phyloP scores from a whole-genome alignment of 2,888 invertebrate species.

The Lithophane ornitopus region DNA sequence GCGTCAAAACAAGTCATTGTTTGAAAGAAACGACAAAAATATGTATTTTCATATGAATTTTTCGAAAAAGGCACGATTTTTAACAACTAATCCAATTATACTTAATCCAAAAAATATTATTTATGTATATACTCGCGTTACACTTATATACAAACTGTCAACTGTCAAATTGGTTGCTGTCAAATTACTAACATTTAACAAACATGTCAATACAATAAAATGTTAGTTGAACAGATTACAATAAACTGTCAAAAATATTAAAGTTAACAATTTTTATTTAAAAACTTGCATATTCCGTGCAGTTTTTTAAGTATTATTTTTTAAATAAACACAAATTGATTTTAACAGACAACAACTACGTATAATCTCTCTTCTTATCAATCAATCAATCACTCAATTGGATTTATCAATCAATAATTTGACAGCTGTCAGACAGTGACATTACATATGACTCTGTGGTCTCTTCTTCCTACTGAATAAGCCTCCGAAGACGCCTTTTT shows the following conservation, averaged over 20 bases:
- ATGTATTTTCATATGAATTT: constrained; percentile 48
- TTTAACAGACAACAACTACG: background rate
- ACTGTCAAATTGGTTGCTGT: constrained; percentile 30
- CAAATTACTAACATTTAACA: constrained; percentile 20
- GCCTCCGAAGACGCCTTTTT: constrained; percentile 91
- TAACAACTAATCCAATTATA: constrained; percentile 60
- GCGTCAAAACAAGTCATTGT: constrained; percentile 10
- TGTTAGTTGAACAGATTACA: constrained; percentile 30
- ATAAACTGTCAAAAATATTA: constrained; percentile 35
- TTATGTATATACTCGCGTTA: constrained; percentile 49
- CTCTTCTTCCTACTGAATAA: constrained; percentile 91
- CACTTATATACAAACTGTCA: constrained; percentile 51
- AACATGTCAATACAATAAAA: background rate
- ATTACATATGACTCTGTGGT: constrained; percentile 90
- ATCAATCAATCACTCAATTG: constrained; percentile 3
- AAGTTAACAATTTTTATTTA: no score
- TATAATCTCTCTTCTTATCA: background rate
- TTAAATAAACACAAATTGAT: constrained; percentile 8
- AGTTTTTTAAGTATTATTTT: background rate
- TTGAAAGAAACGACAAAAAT: constrained; percentile 51
- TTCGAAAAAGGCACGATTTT: constrained; percentile 72
- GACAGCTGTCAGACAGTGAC: constrained; percentile 48
- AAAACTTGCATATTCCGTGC: constrained; percentile 7
- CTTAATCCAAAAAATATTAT: constrained; percentile 26
- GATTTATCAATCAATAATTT: constrained; percentile 34